Evolutionary conservation across 2,888 invertebrate genomes (phyloP).

Genomic region (Ectemnius cavifrons): DNA sequence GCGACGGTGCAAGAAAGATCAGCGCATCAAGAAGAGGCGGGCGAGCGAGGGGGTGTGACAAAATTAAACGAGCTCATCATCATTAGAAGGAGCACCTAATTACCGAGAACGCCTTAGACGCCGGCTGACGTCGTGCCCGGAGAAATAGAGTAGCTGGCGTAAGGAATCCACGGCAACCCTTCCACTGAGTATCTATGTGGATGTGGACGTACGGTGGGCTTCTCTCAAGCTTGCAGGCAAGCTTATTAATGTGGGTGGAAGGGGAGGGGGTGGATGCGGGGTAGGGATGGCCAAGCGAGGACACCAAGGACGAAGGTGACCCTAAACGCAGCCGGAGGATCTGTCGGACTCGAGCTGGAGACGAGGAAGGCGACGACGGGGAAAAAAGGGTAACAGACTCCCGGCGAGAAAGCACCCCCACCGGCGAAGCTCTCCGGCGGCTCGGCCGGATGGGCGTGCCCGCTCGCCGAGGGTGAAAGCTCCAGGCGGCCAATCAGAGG

Average conservation of each 20-base stretch:
- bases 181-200: background rate
- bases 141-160: slow-evolving; percentile 32
- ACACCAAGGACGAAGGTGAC: background rate
- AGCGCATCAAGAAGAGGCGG: background rate
- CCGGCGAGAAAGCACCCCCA: slow-evolving; percentile 70
- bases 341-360: background rate
- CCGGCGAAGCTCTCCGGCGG: slow-evolving; percentile 22
- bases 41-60: slow-evolving; percentile 35
- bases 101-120: slow-evolving; percentile 67
- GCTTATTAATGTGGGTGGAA: background rate
- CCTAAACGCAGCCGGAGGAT: no score
- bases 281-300: background rate
- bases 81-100: slow-evolving; percentile 71
- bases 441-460: slow-evolving; percentile 45
- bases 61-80: slow-evolving; percentile 73
- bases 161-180: slow-evolving; percentile 38
- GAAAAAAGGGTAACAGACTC: slow-evolving; percentile 73
- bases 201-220: no score
- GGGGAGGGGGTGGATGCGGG: background rate
- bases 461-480: slow-evolving; percentile 45
- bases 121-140: slow-evolving; percentile 64
- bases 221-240: no score
- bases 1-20: slow-evolving; percentile 48
- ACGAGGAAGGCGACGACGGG: background rate
- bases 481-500: slow-evolving; percentile 51